Evolutionary conservation across 2,888 invertebrate species (phyloP).

Genomic region (Andrena flavipes): DNA sequence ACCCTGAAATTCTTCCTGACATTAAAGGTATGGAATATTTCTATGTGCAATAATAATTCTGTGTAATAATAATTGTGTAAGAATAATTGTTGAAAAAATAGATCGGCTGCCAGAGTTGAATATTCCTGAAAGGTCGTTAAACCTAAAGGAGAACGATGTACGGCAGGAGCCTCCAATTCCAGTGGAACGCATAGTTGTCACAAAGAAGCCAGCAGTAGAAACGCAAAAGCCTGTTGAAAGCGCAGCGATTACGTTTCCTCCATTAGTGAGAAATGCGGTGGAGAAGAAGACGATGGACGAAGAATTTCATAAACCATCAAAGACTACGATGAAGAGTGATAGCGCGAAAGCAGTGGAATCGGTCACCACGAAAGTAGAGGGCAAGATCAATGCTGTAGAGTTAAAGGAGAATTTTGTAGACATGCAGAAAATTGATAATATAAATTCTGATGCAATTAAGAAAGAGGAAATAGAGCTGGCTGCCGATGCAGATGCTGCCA

Average conservation of each 20-base stretch:
- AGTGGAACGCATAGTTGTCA: conserved; percentile 79
- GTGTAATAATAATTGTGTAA: background rate
- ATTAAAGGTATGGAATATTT: conserved; percentile 67
- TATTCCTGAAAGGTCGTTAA: conserved; percentile 57
- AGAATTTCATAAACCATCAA: conserved; percentile 65
- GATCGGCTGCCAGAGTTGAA: conserved; percentile 53
- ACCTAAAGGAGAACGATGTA: conserved; percentile 65
- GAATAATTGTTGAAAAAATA: conserved; percentile 62
- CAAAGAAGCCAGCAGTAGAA: conserved; percentile 75
- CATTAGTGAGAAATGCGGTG: conserved; percentile 87
- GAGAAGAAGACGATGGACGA: conserved; percentile 88
- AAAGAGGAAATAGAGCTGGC: conserved; percentile 85
- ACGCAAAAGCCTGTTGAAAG: conserved; percentile 61
- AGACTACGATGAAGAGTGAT: conserved; percentile 35
- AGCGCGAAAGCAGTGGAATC: conserved; percentile 53
- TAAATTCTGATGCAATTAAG: conserved; percentile 83
- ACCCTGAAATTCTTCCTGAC: conserved; percentile 59
- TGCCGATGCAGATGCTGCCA: conserved; percentile 80
- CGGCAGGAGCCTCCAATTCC: conserved; percentile 83
- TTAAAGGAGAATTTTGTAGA: conserved; percentile 81
- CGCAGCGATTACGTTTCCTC: conserved; percentile 53
- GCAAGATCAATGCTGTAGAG: conserved; percentile 55
- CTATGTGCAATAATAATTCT: background rate
- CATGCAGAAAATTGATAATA: conserved; percentile 79
- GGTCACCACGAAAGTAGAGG: conserved; percentile 73